Evolutionary conservation across 2,888 invertebrate species (phyloP), one percentile per base, ranked within the genome.

Genomic region (Serrognathus titanus): DNA sequence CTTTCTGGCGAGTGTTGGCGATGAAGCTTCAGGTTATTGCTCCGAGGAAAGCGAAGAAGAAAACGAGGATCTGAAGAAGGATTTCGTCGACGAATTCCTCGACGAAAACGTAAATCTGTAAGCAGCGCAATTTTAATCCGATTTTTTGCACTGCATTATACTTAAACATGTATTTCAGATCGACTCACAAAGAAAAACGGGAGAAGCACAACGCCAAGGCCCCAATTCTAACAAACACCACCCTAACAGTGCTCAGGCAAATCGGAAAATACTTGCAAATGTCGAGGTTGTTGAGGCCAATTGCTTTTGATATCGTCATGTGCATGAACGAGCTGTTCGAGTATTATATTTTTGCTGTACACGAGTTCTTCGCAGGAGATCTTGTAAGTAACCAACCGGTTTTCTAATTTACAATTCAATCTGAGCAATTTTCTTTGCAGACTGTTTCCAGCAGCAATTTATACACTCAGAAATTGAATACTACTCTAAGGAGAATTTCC

Each of bases 231-330:
- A 94, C 96, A 0, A 97, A 96, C 70, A 97, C 97, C 0, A 92
- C 94, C 0, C 75, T 97, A 10, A 94, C 93, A 55, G 90, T 97
- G 0, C 77, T 97, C 16, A 81, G 97, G 63, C 89, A 95, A 58
- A 91, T 90, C 74, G 96, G 93, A 10, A 89, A 92, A 66, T 97
- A 97, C 74, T 82, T 97, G 52, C 95, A 97, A 77, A 95, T 97
- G 85, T 93, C 94, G 73, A 83, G 89, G 66, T 83, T 96, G 57
- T 77, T 97, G 40, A 89, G 92, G 53, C 91, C 95, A 37, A 94
- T 97, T 62, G 91, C 96, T 0, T 85, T 91, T 68, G 93, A 95
- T 77, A 94, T 97, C 2, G 87, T 95, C n/a, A 83, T 87, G 71
- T 87, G 91, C 57, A 91, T 97, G 87, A 88, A 92, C 63, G 95